phyloP scores from a whole-genome alignment of 2,113 vertebrate species.

The Xiphorhynchus elegans region DNA sequence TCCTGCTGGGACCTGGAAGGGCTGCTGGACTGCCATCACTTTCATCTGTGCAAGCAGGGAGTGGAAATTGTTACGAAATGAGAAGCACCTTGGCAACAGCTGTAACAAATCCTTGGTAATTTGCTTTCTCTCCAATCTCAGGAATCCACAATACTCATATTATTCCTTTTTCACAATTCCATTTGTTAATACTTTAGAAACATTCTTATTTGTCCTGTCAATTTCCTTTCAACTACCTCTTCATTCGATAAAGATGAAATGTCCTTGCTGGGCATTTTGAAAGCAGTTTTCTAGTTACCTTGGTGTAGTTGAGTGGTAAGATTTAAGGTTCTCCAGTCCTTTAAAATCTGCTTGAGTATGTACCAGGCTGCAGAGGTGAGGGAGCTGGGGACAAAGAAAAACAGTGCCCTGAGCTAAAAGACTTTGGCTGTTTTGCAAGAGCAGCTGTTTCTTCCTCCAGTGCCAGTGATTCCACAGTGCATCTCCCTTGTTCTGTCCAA shows the following conservation, averaged over 20 bases:
- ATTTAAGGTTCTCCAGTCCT: not conserved
- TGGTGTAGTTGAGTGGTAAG: not conserved
- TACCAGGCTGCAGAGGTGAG: not conserved
- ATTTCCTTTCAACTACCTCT: not conserved
- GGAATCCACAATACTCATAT: not conserved
- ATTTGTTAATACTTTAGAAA: not conserved
- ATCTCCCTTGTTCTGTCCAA: not conserved
- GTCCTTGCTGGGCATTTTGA: not conserved
- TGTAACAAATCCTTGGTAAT: not conserved
- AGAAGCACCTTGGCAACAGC: not conserved
- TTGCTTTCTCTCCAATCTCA: not conserved
- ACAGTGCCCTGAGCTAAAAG: not conserved
- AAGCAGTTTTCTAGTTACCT: not conserved
- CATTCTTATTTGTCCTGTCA: not conserved
- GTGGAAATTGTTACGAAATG: conserved; percentile 25
- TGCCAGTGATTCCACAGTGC: not conserved
- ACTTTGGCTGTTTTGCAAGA: not conserved
- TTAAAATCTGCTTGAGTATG: not conserved
- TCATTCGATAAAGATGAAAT: not conserved
- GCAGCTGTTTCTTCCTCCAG: not conserved
- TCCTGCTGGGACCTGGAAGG: not conserved
- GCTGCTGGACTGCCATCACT: not conserved
- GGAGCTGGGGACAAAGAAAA: not conserved
- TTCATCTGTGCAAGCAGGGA: not conserved
- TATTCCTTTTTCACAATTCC: not conserved